Evolutionary conservation across 2,888 invertebrate genomes (phyloP), one percentile per base, ranked within the genome.

Genomic region (Tenodera sinensis): DNA sequence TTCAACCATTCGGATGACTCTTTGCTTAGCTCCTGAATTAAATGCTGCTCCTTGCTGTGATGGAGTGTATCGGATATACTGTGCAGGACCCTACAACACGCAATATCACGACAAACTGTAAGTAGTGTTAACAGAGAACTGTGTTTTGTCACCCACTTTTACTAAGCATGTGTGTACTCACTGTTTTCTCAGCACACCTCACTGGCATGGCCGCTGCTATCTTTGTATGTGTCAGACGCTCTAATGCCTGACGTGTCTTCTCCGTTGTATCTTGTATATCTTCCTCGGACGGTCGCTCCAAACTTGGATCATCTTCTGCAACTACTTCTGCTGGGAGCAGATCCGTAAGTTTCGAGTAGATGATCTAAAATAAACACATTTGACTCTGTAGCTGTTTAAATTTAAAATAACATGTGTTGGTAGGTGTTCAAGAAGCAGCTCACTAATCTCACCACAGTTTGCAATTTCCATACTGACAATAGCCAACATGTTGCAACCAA

Each of bases 191-290:
- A 0, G 99, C 99, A 92, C 98, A 97, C 91, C 98, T 95, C 0
- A 99, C 99, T 0, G 99, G 99, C 96, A 99, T 96, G 0, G 99
- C 99, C 0, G 99, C 98, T 0, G 98, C 97, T 91, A 99, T 98
- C 93, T 99, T 99, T 2, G 95, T 94, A 92, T 96, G 97, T 0
- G 98, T 98, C 83, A 99, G 94, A 92, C 97, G 98, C 93, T 99
- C 98, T 34, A 99, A 93, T 0, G 99, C 99, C 90, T 95, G 95
- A 86, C 97, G 95, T 0, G 99, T 99, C 92, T 96, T 96, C 93
- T 99, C 99, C 0, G 99, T 99, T 0, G 96, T 96, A 91, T 98
- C 98, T 88, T 96, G 96, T 3, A 99, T 95, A 89, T 97, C 96
- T 85, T 99, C 99, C 9, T 96, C 97, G 89, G 96, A 94, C 0